Percentiles rank a stretch among this genome's conserved stretches.
phyloP scores from a whole-genome alignment of 2,888 invertebrate genomes.

The Chrysomela aeneicollis region DNA sequence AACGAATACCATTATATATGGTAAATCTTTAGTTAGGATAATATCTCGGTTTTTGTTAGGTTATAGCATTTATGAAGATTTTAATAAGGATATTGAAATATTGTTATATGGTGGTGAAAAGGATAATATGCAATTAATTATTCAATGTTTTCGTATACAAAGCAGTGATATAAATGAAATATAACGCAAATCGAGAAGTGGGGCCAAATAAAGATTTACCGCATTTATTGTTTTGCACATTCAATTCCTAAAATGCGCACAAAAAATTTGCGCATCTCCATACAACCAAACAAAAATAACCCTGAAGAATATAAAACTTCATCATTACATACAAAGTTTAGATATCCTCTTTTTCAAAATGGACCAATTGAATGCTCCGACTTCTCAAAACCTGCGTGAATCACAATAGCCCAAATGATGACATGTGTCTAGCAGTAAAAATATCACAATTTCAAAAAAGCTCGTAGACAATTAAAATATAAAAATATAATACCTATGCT shows the following conservation, averaged over 20 bases:
- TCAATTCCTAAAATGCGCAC: conserved; percentile 27
- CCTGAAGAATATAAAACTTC: background rate
- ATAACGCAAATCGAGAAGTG: background rate
- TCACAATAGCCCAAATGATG: conserved; percentile 9
- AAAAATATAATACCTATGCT: conserved; percentile 32
- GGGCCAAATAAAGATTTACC: conserved; percentile 1
- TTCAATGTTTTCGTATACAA: too few species aligned
- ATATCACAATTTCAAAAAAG: conserved; percentile 33
- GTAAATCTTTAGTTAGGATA: background rate
- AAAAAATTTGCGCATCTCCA: background rate
- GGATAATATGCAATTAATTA: too few species aligned
- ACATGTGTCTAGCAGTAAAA: conserved; percentile 34
- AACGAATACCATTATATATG: conserved; percentile 34
- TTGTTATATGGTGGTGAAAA: too few species aligned
- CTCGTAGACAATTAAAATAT: conserved; percentile 35
- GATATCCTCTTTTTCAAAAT: background rate
- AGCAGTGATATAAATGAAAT: too few species aligned
- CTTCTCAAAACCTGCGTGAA: background rate
- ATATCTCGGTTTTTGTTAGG: background rate
- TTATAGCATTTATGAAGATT: background rate
- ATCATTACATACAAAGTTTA: too few species aligned
- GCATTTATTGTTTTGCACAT: conserved; percentile 39
- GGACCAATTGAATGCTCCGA: conserved; percentile 1
- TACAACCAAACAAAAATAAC: conserved; percentile 3
- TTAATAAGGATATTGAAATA: too few species aligned